These are phyloP conservation scores for Phaethon lepturus DNA, from an alignment of 2,113 vertebrate species.

Conservation along the genomic window DNA sequence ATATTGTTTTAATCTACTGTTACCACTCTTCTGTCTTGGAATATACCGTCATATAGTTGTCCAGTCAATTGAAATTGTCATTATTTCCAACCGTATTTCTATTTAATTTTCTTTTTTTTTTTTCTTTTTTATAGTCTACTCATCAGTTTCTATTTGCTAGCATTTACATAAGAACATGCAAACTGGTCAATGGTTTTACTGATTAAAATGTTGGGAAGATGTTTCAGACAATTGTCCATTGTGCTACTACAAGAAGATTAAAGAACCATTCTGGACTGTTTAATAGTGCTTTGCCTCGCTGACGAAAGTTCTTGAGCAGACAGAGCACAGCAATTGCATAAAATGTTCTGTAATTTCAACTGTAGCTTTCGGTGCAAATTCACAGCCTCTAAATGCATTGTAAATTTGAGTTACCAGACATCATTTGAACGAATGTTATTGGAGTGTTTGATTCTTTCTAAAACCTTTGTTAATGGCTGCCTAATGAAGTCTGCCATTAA, in stretches of 20 bases:
- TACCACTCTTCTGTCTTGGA: not conserved
- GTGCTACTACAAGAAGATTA: not conserved
- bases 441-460: not conserved
- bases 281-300: not conserved
- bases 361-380: not conserved
- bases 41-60: not conserved
- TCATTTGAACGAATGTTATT: not conserved
- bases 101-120: not conserved
- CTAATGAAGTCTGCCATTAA: not conserved
- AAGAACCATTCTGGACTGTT: not conserved
- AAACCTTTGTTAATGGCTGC: not conserved
- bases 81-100: not conserved
- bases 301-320: not conserved
- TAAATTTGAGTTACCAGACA: not conserved
- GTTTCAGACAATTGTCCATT: conserved; percentile 28
- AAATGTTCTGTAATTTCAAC: not conserved
- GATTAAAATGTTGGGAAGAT: conserved; percentile 1
- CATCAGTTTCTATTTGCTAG: not conserved
- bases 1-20: not conserved
- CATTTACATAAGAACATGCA: not conserved
- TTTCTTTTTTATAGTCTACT: not conserved
- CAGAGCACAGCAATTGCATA: conserved; percentile 5
- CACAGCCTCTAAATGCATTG: not conserved
- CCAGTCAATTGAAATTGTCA: not conserved
- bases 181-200: not conserved